Conservation (phyloP, 2,888 invertebrate genomes). For the Sepiola atlantica region DNA sequence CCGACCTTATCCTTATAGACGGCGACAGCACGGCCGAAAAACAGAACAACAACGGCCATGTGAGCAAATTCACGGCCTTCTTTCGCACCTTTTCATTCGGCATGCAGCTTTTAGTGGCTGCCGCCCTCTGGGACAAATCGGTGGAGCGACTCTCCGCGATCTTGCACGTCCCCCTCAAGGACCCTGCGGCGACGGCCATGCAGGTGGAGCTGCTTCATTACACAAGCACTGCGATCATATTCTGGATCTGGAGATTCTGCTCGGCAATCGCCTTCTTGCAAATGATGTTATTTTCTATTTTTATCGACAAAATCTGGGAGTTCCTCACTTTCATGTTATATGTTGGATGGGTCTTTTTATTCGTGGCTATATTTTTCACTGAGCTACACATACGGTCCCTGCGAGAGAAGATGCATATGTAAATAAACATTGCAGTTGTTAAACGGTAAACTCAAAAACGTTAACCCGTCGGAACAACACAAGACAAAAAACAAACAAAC, state of each 20-base stretch:
- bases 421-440: not conserved
- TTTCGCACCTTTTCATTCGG: conserved; percentile 65
- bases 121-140: conserved; percentile 64
- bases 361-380: conserved; percentile 55
- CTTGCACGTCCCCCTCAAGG: conserved; percentile 12
- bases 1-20: conserved; percentile 8
- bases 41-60: conserved; percentile 37
- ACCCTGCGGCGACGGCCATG: conserved; percentile 48
- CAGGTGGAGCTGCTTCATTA: conserved; percentile 64
- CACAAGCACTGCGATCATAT: conserved; percentile 58
- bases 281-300: conserved; percentile 60
- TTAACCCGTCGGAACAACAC: not conserved
- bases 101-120: conserved; percentile 58
- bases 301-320: conserved; percentile 66
- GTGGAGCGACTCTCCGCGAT: conserved; percentile 54
- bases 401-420: conserved; percentile 44
- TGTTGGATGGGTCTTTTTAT: conserved; percentile 56
- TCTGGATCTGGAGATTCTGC: conserved; percentile 63
- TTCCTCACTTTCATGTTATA: conserved; percentile 65
- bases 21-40: not conserved
- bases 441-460: not conserved
- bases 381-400: conserved; percentile 55
- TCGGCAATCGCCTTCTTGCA: conserved; percentile 65
- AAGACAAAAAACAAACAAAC: not conserved
- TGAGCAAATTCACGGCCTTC: conserved; percentile 55